These are phyloP conservation scores for Bungarus multicinctus DNA, from an alignment of 2,113 vertebrate genomes.

Conservation along the genomic window DNA sequence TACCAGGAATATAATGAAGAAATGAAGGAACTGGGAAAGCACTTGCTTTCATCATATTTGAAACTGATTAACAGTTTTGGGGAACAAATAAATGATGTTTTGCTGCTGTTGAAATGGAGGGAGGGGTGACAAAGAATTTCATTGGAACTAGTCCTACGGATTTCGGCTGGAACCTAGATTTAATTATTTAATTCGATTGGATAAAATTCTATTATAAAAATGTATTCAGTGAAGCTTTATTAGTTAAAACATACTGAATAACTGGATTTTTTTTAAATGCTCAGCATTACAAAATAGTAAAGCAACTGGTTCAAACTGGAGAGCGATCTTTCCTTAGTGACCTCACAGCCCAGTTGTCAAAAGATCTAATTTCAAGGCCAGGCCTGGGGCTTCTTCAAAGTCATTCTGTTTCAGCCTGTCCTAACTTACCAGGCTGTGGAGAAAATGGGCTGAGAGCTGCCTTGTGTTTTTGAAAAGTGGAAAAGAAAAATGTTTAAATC, in stretches of 20 bases:
- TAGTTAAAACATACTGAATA: not conserved
- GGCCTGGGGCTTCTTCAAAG: not conserved
- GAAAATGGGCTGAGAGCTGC: not conserved
- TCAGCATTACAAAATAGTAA: not conserved
- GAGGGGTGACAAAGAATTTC: not conserved
- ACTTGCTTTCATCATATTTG: not conserved
- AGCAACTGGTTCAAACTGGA: not conserved
- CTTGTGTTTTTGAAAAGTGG: not conserved
- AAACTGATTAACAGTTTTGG: not conserved
- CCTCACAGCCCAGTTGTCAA: not conserved
- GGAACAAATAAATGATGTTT: not conserved
- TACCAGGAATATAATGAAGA: not conserved
- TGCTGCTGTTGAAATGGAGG: not conserved
- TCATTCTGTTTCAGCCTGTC: not conserved
- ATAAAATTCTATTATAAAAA: not conserved
- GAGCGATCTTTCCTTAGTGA: not conserved
- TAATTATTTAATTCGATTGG: not conserved
- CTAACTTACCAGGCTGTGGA: not conserved
- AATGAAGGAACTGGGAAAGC: not conserved
- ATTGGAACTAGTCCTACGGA: not conserved
- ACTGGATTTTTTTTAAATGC: not conserved
- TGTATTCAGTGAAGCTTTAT: not conserved
- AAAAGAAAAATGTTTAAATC: not conserved
- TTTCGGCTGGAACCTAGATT: not conserved
- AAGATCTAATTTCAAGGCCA: not conserved